Conservation (phyloP, 2,797 vertebrate species). For the Cetoscarus ocellatus region DNA sequence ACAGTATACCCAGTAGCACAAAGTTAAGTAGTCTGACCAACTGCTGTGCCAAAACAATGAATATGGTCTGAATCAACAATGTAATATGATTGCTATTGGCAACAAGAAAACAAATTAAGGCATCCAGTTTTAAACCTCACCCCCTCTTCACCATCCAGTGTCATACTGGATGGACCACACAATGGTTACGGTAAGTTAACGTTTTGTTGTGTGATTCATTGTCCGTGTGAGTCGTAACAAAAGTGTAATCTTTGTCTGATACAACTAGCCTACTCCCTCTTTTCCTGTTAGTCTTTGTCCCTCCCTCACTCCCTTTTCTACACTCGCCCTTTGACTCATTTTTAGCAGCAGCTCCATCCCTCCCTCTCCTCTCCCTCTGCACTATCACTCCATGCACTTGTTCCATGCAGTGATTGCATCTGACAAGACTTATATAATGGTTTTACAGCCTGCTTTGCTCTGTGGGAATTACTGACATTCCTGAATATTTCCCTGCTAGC, state of each 20-base stretch:
- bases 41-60: too few relatives aligned
- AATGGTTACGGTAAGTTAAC: conserved; percentile 15
- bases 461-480: conserved; percentile 61
- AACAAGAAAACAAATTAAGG: too few relatives aligned
- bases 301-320: conserved; percentile 23
- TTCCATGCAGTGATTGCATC: conserved; percentile 59
- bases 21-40: too few relatives aligned
- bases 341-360: conserved; percentile 30
- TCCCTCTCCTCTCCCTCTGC: conserved; percentile 3
- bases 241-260: conserved; percentile 41
- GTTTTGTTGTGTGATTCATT: conserved; percentile 46
- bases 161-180: conserved; percentile 1
- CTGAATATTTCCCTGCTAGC: conserved; percentile 55
- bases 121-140: neutral
- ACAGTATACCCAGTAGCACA: too few relatives aligned
- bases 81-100: too few relatives aligned
- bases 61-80: too few relatives aligned
- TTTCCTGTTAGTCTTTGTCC: conserved; percentile 51
- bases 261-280: conserved; percentile 51
- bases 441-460: conserved; percentile 50
- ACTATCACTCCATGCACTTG: conserved; percentile 39
- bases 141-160: neutral
- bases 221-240: conserved; percentile 55
- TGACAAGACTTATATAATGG: conserved; percentile 73
- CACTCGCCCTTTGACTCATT: conserved; percentile 52